Base-by-base conservation (phyloP, 2,888 invertebrate species). In the Allygus modestus region DNA sequence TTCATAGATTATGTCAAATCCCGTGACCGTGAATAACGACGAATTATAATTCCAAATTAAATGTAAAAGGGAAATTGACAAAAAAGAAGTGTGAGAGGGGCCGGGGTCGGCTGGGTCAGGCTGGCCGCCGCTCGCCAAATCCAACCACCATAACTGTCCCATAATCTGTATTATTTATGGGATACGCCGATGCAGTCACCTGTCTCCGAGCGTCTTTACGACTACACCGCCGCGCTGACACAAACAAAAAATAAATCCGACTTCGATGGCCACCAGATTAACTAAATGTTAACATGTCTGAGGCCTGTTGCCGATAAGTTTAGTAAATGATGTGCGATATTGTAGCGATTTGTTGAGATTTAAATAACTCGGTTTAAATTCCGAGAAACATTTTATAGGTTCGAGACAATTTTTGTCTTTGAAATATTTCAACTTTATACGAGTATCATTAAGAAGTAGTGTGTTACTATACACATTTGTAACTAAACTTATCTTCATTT, bases 111-210 rank as follows among this genome's bases (percentile, higher is more conserved):
- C 4, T 1, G 69, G 73, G 73, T 73, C 73, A 41, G 41, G n/a
- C n/a, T 1, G 17, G 37, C 58, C 58, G 58, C 58, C 23, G 58
- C 65, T 26, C 73, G 73, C 73, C 73, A 73, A 73, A 73, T 73
- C 73, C 73, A 20, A 73, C 73, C 73, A 41, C 73, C 73, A 73
- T 77, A 77, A 77, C 43, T 77, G 77, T 77, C 77, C 77, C 77
- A 77, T 77, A 77, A 77, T 26, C 43, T 77, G 43, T 77, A 77
- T 77, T 77, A 77, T 77, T 77, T 77, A 77, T 28, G 51, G 43
- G 77, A 75, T 37, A 20, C 73, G 37, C 41, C 37, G 41, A n/a
- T 73, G 43, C 28, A 46, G 46, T 51, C 51, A 51, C 51, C 51
- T 51, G 46, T 77, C 77, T n/a, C 75, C 31, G 26, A 5, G 5